phyloP scores from a whole-genome alignment of 1,140 invertebrate genomes.

The Pogonognathellus flavescens region DNA sequence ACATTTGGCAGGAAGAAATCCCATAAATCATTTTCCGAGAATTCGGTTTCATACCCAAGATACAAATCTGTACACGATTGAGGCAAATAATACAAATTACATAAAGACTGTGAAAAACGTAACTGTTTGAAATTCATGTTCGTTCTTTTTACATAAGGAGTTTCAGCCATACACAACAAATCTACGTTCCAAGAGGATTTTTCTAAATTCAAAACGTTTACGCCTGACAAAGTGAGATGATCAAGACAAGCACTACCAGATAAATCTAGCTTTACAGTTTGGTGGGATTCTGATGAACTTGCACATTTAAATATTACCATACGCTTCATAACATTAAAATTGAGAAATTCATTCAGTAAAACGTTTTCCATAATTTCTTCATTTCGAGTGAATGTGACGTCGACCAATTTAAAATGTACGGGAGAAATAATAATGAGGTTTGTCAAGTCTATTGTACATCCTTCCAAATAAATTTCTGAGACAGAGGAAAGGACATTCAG shows the following conservation, averaged over 20 bases:
- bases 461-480: not conserved
- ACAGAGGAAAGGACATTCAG: not conserved
- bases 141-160: not conserved
- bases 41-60: too few relatives aligned
- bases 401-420: not conserved
- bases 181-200: not conserved
- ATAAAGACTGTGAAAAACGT: not conserved
- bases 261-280: not conserved
- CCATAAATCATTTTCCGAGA: too few relatives aligned
- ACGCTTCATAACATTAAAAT: not conserved
- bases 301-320: not conserved
- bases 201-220: not conserved
- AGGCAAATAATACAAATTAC: too few relatives aligned
- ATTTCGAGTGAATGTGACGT: not conserved
- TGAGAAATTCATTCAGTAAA: not conserved
- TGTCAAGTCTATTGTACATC: not conserved
- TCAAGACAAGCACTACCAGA: not conserved
- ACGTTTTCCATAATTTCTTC: not conserved
- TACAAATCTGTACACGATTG: too few relatives aligned
- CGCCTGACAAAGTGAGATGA: not conserved
- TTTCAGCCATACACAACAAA: not conserved
- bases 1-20: too few relatives aligned
- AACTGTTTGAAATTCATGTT: not conserved
- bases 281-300: not conserved
- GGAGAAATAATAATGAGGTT: not conserved